Conservation (phyloP, 1,140 invertebrate genomes). For the Zophobas morio region DNA sequence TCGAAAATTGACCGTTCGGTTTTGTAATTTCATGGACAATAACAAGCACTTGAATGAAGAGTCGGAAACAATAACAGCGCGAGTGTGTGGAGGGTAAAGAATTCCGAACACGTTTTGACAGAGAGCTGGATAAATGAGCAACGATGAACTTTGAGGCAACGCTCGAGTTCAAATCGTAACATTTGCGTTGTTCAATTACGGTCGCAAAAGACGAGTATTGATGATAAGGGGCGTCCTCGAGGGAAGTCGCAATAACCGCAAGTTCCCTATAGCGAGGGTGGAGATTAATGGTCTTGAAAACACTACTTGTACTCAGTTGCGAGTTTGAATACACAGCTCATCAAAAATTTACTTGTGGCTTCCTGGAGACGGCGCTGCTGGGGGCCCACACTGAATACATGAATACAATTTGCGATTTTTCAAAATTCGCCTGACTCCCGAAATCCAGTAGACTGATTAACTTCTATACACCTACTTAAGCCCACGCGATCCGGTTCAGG, state of each 20-base stretch:
- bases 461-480: neutral
- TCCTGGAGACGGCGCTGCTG: neutral
- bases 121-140: no score
- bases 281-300: neutral
- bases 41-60: slow-evolving; percentile 3
- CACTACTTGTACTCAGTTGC: neutral
- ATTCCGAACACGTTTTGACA: neutral
- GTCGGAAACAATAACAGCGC: neutral
- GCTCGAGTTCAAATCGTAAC: neutral
- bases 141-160: no score
- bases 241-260: slow-evolving; percentile 16
- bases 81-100: slow-evolving; percentile 16
- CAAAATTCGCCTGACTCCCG: no score
- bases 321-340: neutral
- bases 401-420: no score
- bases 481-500: slow-evolving; percentile 33
- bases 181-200: neutral
- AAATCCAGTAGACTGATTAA: no score
- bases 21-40: slow-evolving; percentile 7
- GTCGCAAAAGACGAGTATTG: slow-evolving; percentile 6
- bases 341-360: neutral
- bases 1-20: neutral
- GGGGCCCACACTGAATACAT: no score
- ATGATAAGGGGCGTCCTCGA: slow-evolving; percentile 1
- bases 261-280: slow-evolving; percentile 8